Evolutionary conservation across 53 echinoderm and acorn worm genomes (phyloP), one percentile per base, ranked within the genome.

Genomic region (Stichopus horrens): DNA sequence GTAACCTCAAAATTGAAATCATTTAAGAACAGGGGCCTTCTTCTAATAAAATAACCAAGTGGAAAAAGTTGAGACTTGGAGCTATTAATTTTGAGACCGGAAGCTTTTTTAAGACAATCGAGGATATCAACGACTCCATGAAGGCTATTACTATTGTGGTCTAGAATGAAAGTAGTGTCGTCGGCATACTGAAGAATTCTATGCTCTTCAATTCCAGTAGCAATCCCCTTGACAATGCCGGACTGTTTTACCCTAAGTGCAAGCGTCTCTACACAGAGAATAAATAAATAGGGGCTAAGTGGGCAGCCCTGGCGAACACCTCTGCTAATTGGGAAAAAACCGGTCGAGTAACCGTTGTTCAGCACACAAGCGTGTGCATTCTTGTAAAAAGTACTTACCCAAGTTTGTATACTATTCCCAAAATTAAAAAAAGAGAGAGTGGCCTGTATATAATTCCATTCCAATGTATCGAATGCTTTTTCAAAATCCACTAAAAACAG

Each of bases 241-340:
- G 37, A 37, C 37, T 37, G 37, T 37, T 37, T 37, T 37, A 37
- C 37, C 37, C 37, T 37, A 37, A 37, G 37, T 1, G 37, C 37
- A 37, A 37, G 37, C 37, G 37, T 37, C 37, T 37, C 37, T 37
- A 37, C 37, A 37, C 37, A 37, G 37, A 37, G 37, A 37, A 37
- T 37, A 37, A 22, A 58, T 7, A 83, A 9, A 57, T 83, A 83
- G 8, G n/a, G 83, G 23, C 56, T 83, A 11, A 83, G 56, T n/a
- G 83, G 83, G n/a, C 83, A 83, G 59, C 83, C 83, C 22, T 83
- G 59, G 6, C 83, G 18, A 55, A 83, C 57, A 58, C 83, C 58
- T 52, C 77, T 55, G 5, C 9, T 78, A 13, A 83, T n/a, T 4
- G 21, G n/a, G 18, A 59, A 83, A 14, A 56, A 83, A 21, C 58